Conservation (phyloP, 2,888 invertebrate species). For the Clunio marinus region DNA sequence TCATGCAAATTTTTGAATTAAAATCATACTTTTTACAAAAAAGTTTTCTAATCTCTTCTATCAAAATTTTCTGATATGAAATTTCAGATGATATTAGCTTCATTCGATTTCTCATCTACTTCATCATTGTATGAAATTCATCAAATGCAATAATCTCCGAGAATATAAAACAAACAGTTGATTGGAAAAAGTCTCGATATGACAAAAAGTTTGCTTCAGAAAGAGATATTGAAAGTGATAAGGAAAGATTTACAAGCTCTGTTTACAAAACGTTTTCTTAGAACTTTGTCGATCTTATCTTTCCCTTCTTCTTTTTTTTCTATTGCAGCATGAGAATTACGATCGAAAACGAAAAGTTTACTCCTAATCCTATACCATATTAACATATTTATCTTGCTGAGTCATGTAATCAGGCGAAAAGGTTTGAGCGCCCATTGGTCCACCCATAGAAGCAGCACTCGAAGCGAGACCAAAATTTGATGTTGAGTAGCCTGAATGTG, state of each 20-base stretch:
- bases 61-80: slow-evolving; percentile 16
- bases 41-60: slow-evolving; percentile 14
- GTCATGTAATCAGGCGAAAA: slow-evolving; percentile 52
- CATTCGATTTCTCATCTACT: neutral
- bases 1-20: no score
- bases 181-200: no score
- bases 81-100: slow-evolving; percentile 10
- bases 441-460: slow-evolving; percentile 50
- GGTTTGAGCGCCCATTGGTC: slow-evolving; percentile 51
- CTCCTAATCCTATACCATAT: slow-evolving; percentile 51
- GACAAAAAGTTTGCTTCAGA: no score
- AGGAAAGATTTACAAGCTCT: no score
- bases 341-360: slow-evolving; percentile 8
- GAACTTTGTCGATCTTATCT: no score
- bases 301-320: neutral
- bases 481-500: slow-evolving; percentile 50
- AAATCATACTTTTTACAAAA: neutral
- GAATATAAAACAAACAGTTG: no score
- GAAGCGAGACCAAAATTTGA: slow-evolving; percentile 51
- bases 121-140: no score
- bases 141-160: no score
- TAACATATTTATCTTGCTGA: slow-evolving; percentile 52
- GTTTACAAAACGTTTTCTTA: no score
- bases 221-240: no score
- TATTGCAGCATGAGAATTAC: slow-evolving; percentile 1